Evolutionary conservation across 2,888 invertebrate genomes (phyloP), one percentile per base, ranked within the genome.

Genomic region (Graphium colonna): DNA sequence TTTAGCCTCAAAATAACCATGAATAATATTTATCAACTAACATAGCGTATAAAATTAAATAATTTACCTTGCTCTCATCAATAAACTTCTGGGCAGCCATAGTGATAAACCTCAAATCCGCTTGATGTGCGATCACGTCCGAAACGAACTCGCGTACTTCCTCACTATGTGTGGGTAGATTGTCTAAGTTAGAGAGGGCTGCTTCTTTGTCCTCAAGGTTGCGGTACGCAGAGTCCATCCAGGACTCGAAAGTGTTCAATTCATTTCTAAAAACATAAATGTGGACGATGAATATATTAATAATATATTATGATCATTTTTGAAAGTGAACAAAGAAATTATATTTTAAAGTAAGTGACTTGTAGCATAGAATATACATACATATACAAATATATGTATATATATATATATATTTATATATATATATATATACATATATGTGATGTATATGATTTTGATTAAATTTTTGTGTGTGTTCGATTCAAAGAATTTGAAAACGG

Each of bases 61-160:
- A n/a, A n/a, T 77, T 59, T 73, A 94, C 95, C 91, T 97, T 97
- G 77, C 97, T 96, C 83, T 98, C 98, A 69, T 98, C 98, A 17
- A 97, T 94, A 77, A 98, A 98, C 82, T 97, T 98, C 87, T 98
- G 97, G 1, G 97, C 97, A 0, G 97, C 95, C 96, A 98, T 97
- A 1, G 97, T 97, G 64, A 98, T 97, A 81, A 98, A 98, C 54
- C 98, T 91, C 26, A 98, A 87, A 82, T 98, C 98, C 0, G 97
- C 98, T 79, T 98, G 98, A 75, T 98, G 98, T 0, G 97, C 95
- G 70, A 98, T 97, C 1, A 98, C 97, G 80, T 97, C 97, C 59
- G 95, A 95, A 26, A 97, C 95, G 77, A 97, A 96, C 68, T 96
- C 97, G 31, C 96, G 92, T 3, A 95, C 95, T n/a, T 94, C 93